Percentiles rank a stretch among this genome's conserved stretches.
Evolutionary conservation across 2,888 invertebrate species (phyloP).

Genomic region (Thymelicus sylvestris): DNA sequence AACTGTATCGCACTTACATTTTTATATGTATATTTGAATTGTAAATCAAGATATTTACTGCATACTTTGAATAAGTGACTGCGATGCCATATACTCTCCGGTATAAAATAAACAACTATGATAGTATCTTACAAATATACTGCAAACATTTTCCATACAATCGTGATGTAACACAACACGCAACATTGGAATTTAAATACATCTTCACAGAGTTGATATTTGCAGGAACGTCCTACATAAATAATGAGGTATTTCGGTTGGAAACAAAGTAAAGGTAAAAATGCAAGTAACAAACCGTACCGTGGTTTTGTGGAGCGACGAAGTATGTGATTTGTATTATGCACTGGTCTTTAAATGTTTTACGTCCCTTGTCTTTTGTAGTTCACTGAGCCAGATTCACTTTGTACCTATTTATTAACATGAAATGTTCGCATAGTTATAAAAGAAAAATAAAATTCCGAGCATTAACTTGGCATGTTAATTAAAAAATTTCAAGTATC

Average conservation of each 20-base stretch:
- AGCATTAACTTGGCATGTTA: too few relatives aligned
- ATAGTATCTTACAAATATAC: too few relatives aligned
- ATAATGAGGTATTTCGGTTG: constrained; percentile 5
- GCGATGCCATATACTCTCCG: too few relatives aligned
- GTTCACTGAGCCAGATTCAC: constrained; percentile 7
- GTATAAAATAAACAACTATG: too few relatives aligned
- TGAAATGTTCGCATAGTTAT: constrained; percentile 2
- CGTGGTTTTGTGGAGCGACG: constrained; percentile 24
- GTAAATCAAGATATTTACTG: too few relatives aligned
- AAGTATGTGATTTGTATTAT: constrained; percentile 31
- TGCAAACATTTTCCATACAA: neutral
- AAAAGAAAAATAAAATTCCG: neutral
- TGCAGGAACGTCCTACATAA: neutral
- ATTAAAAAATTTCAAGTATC: too few relatives aligned
- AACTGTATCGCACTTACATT: too few relatives aligned
- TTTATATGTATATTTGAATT: too few relatives aligned
- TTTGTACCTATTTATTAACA: neutral
- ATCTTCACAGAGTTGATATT: neutral
- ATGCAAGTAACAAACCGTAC: neutral
- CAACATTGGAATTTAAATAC: neutral
- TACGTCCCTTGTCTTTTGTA: neutral
- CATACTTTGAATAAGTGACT: too few relatives aligned
- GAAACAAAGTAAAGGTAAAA: constrained; percentile 13
- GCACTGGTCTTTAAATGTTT: constrained; percentile 11
- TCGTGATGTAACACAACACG: neutral